phyloP scores from a whole-genome alignment of 2,113 vertebrate species.

The Lasiurus borealis region DNA sequence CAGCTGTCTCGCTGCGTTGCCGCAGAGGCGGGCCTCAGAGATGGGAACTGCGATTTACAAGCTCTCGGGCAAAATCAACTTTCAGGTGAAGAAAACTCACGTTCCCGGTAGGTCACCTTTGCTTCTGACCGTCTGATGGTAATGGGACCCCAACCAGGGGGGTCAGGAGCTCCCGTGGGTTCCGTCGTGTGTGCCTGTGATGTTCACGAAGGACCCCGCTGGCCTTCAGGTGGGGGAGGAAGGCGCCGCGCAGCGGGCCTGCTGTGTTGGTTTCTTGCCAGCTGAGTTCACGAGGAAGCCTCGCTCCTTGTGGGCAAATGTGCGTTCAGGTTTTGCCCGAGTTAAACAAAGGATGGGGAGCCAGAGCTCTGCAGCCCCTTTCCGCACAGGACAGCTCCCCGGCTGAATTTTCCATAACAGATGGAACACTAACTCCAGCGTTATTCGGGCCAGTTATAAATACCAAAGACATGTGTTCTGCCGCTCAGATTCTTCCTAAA shows the following conservation, averaged over 20 bases:
- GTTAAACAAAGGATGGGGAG: slow-evolving; percentile 56
- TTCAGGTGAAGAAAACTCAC: slow-evolving; percentile 81
- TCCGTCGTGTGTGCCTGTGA: slow-evolving; percentile 39
- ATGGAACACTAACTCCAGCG: slow-evolving; percentile 57
- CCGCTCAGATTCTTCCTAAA: slow-evolving; percentile 62
- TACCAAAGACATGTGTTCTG: slow-evolving; percentile 77
- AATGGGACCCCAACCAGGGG: background rate
- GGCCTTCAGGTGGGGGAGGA: background rate
- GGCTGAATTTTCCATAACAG: slow-evolving; percentile 70
- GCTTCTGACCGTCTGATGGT: background rate
- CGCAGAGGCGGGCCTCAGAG: slow-evolving; percentile 2
- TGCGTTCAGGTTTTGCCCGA: slow-evolving; percentile 29
- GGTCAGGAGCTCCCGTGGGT: background rate
- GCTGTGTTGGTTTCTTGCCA: slow-evolving; percentile 18
- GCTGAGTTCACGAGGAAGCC: slow-evolving; percentile 62
- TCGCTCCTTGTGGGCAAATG: slow-evolving; percentile 32
- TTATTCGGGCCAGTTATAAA: slow-evolving; percentile 76
- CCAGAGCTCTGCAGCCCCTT: background rate
- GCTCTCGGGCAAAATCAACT: slow-evolving; percentile 80
- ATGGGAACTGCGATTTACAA: slow-evolving; percentile 83
- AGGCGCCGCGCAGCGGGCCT: background rate
- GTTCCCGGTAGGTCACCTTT: slow-evolving; percentile 73
- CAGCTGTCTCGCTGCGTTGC: slow-evolving; percentile 74
- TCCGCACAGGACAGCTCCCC: slow-evolving; percentile 21
- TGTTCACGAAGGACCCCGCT: slow-evolving; percentile 28